Conservation (phyloP, 2,888 invertebrate species). For the Sepioteuthis lessoniana region DNA sequence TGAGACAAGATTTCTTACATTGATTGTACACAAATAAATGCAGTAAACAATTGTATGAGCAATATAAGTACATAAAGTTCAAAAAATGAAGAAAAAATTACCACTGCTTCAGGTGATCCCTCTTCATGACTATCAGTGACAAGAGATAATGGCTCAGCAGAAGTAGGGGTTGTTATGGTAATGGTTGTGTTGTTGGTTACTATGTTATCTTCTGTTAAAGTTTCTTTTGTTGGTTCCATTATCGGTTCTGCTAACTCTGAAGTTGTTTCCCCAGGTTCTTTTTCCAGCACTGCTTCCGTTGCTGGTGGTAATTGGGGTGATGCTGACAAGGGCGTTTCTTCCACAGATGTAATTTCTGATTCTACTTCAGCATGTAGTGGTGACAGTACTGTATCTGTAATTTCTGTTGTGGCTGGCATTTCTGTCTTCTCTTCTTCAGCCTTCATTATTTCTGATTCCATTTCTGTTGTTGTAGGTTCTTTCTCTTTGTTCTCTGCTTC, state of each 20-base stretch:
- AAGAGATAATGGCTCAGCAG: background rate
- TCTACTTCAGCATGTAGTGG: background rate
- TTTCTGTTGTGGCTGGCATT: background rate
- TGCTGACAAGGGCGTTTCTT: constrained; percentile 24
- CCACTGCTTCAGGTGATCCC: constrained; percentile 6
- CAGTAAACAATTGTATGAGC: too few species aligned
- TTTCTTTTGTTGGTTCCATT: background rate
- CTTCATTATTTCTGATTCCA: background rate
- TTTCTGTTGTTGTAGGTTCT: background rate
- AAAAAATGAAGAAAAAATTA: background rate
- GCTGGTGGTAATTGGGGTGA: background rate
- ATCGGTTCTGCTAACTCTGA: background rate
- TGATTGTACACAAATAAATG: too few species aligned
- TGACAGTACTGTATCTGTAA: background rate
- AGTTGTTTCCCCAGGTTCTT: background rate
- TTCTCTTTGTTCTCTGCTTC: constrained; percentile 45
- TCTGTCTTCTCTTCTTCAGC: constrained; percentile 49
- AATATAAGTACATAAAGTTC: background rate
- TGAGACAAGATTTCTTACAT: too few species aligned
- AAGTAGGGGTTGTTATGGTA: background rate
- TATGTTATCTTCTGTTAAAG: background rate
- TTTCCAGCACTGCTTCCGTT: constrained; percentile 11
- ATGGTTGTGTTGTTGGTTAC: background rate
- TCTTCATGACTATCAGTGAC: background rate
- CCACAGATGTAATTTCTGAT: background rate